Evolutionary conservation across 1,140 invertebrate genomes (phyloP).

Genomic region (Drosophila nasuta): DNA sequence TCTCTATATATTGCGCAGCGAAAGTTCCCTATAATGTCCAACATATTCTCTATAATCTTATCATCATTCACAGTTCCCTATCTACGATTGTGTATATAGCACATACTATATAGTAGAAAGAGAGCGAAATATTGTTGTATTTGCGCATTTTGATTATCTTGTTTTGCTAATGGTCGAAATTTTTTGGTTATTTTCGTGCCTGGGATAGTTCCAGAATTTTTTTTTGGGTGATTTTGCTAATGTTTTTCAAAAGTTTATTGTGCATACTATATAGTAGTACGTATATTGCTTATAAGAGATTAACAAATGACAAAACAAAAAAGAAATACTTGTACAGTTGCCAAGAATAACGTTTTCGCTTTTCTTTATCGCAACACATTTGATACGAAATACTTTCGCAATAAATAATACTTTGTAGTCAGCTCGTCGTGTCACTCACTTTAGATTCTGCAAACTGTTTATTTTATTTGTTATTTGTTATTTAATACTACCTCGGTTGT

Average conservation of each 20-base stretch:
- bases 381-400: background rate
- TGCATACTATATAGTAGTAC: conserved; percentile 6
- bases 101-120: background rate
- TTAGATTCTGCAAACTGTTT: background rate
- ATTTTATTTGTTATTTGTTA: conserved; percentile 47
- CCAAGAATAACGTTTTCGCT: conserved; percentile 63
- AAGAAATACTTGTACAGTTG: conserved; percentile 68
- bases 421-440: conserved; percentile 28
- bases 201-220: conserved; percentile 58
- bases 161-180: conserved; percentile 48
- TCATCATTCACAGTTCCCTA: conserved; percentile 31
- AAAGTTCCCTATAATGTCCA: conserved; percentile 28
- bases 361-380: conserved; percentile 19
- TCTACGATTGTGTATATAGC: background rate
- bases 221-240: conserved; percentile 14
- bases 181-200: conserved; percentile 20
- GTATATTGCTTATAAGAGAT: conserved; percentile 50
- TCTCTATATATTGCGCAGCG: conserved; percentile 50
- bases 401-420: conserved; percentile 6
- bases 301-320: conserved; percentile 48
- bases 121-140: conserved; percentile 11
- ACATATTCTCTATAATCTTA: conserved; percentile 49
- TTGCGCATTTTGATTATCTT: conserved; percentile 60
- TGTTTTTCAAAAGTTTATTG: conserved; percentile 28
- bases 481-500: conserved; percentile 28